These are phyloP conservation scores for Periophthalmus modestus DNA, from an alignment of 2,113 vertebrate species.

Conservation along the genomic window DNA sequence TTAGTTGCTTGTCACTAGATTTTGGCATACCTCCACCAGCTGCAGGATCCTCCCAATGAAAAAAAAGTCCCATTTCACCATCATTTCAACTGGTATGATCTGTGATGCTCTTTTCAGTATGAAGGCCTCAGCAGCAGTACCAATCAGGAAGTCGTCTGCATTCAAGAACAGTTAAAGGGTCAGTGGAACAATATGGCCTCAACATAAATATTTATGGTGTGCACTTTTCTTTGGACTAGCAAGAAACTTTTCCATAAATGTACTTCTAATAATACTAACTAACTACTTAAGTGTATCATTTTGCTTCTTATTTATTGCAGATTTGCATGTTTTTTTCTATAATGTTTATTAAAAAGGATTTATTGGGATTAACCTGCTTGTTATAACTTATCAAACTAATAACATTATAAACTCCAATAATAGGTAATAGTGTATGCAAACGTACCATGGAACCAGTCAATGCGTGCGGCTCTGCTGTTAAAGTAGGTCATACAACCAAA, in stretches of 20 bases:
- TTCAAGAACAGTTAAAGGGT: neutral
- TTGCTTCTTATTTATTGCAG: too few relatives aligned
- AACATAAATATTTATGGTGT: too few relatives aligned
- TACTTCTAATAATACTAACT: too few relatives aligned
- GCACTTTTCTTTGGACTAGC: neutral
- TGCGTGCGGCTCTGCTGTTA: conserved; percentile 75
- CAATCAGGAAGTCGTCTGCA: conserved; percentile 78
- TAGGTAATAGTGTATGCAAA: neutral
- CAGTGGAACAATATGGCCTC: too few relatives aligned
- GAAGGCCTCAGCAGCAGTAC: conserved; percentile 70
- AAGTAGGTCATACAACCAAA: conserved; percentile 71
- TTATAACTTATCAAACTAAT: too few relatives aligned
- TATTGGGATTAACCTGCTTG: too few relatives aligned
- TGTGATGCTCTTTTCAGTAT: conserved; percentile 75
- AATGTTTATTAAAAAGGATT: too few relatives aligned
- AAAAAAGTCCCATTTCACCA: conserved; percentile 71
- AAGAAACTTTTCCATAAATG: too few relatives aligned
- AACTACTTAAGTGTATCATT: too few relatives aligned
- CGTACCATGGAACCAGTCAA: conserved; percentile 78
- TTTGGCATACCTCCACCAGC: conserved; percentile 79
- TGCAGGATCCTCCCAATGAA: conserved; percentile 77
- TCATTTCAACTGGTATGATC: conserved; percentile 76
- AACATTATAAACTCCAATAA: too few relatives aligned
- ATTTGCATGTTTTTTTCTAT: too few relatives aligned
- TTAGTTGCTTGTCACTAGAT: neutral